These are phyloP conservation scores for Cephus spinipes DNA, from an alignment of 2,888 invertebrate species.

Conservation along the genomic window DNA sequence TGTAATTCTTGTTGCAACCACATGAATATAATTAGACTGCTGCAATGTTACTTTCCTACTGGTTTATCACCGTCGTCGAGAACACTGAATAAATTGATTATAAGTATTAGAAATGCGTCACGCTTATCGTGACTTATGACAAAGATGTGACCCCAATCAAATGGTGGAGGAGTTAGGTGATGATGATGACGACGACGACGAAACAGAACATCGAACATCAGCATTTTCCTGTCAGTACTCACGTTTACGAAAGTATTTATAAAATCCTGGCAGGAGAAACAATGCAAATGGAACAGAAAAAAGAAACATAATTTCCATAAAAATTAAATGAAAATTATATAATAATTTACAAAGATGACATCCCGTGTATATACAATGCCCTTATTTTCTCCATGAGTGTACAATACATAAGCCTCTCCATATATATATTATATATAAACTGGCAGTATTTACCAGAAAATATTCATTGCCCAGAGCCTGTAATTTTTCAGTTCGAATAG, in stretches of 20 bases:
- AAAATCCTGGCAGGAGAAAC: slow-evolving; percentile 66
- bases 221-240: slow-evolving; percentile 63
- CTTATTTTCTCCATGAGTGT: neutral
- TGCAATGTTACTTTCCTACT: neutral
- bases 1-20: neutral
- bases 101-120: neutral
- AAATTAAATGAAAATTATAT: slow-evolving; percentile 17
- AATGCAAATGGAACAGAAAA: slow-evolving; percentile 63
- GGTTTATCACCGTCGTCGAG: neutral
- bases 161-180: slow-evolving; percentile 1
- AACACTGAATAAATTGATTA: neutral
- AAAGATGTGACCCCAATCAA: slow-evolving; percentile 8
- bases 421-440: slow-evolving; percentile 7
- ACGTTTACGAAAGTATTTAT: slow-evolving; percentile 69
- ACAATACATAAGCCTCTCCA: neutral
- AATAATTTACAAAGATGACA: neutral
- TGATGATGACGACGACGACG: slow-evolving; percentile 7
- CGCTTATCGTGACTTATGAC: slow-evolving; percentile 7
- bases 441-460: slow-evolving; percentile 10
- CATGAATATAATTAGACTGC: neutral
- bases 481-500: slow-evolving; percentile 3
- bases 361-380: neutral
- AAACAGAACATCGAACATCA: slow-evolving; percentile 30
- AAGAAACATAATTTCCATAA: slow-evolving; percentile 47
- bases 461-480: slow-evolving; percentile 12